Conservation (phyloP, 2,888 invertebrate genomes). For the Troides oblongomaculatus region DNA sequence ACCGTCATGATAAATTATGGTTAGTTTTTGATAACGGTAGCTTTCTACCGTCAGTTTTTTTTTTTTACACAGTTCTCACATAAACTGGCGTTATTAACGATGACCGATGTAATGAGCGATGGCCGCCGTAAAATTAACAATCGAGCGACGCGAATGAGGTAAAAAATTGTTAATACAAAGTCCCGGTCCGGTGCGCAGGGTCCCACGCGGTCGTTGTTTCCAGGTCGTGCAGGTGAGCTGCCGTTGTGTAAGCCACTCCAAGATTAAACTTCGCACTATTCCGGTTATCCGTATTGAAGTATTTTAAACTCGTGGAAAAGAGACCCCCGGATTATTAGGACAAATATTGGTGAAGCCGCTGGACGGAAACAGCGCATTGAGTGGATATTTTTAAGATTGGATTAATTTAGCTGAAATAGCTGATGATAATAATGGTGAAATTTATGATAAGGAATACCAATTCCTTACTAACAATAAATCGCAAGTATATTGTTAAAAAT, state of each 20-base stretch:
- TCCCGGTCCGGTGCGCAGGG: conserved; percentile 13
- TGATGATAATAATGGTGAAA: too few species aligned
- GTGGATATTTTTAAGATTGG: too few species aligned
- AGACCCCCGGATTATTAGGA: neutral
- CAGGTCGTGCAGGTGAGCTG: neutral
- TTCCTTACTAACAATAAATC: too few species aligned
- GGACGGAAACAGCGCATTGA: too few species aligned
- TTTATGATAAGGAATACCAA: too few species aligned
- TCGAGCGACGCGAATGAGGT: conserved; percentile 21
- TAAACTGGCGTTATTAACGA: conserved; percentile 6
- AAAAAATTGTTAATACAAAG: conserved; percentile 24
- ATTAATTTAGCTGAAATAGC: too few species aligned
- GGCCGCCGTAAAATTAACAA: conserved; percentile 20
- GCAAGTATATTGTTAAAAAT: too few species aligned
- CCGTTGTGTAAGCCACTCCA: neutral
- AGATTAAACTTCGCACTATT: conserved; percentile 15
- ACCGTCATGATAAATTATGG: neutral
- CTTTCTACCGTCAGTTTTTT: neutral
- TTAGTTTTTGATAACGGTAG: conserved; percentile 8
- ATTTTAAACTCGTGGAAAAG: neutral
- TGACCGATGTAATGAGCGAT: conserved; percentile 18
- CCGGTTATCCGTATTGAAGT: neutral
- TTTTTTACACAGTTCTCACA: conserved; percentile 14
- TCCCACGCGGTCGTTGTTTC: conserved; percentile 29
- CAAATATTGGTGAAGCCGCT: too few species aligned